Evolutionary conservation across 2,888 invertebrate genomes (phyloP), one percentile per base, ranked within the genome.

Genomic region (Troides oblongomaculatus): DNA sequence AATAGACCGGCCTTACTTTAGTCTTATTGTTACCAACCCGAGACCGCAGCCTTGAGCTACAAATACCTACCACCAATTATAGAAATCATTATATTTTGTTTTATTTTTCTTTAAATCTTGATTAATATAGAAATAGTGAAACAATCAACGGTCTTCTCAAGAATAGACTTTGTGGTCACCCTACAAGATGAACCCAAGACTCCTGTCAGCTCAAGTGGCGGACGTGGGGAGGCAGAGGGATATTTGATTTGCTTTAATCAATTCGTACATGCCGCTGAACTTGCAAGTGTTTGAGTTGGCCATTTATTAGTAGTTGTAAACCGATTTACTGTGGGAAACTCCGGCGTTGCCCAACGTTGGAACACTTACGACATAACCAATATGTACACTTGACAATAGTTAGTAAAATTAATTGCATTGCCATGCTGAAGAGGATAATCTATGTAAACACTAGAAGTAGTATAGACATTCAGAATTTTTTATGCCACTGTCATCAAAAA

Each of bases 201-300:
- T 78, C 76, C 74, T 77, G 74, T 75, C 73, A 78, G 79, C 77
- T 77, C 74, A 65, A 68, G 76, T 79, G 79, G 79, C 75, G 75
- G 74, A 76, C 73, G 74, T 70, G 70, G 76, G 77, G 76, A 74
- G 71, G 75, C 73, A 70, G 77, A 78, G 82, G 83, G 84, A 81
- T 86, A 83, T 87, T 86, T 88, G 84, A 85, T 85, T 81, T 82
- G 76, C 80, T 76, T 84, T 85, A 84, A 86, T 86, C 86, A 85
- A 84, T 85, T 74, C 76, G 63, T 66, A 66, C 66, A 23, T 66
- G 57, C 73, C 65, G 75, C 61, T 36, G 62, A 72, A 72, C 72
- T 73, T 58, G 62, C 71, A 63, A 64, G 72, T 70, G 74, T 75
- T 76, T 76, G 75, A 73, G 72, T 73, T 74, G 61, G 62, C 63